Percentiles rank a stretch among this genome's conserved stretches.
Conservation (phyloP, 1,140 invertebrate species). For the Cyphomyrmex costatus region DNA sequence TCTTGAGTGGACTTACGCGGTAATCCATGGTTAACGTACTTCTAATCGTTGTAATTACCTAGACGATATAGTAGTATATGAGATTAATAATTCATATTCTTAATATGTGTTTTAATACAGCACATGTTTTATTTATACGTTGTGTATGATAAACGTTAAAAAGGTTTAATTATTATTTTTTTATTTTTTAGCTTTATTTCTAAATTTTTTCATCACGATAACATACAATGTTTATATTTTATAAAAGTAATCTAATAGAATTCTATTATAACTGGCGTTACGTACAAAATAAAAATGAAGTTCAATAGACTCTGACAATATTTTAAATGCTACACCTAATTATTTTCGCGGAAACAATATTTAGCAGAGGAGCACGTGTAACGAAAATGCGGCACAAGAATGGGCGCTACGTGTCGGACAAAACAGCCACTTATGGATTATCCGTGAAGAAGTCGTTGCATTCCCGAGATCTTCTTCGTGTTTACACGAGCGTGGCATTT, state of each 20-base stretch:
- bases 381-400: conserved; percentile 56
- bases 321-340: conserved; percentile 26
- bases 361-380: conserved; percentile 36
- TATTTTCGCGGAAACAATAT: conserved; percentile 38
- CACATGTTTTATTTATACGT: neutral
- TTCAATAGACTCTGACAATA: neutral
- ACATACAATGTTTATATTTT: neutral
- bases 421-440: conserved; percentile 71
- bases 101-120: neutral
- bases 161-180: neutral
- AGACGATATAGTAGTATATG: conserved; percentile 19
- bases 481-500: conserved; percentile 81
- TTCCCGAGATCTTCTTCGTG: conserved; percentile 72
- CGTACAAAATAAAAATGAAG: neutral
- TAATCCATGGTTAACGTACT: conserved; percentile 30
- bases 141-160: too few species aligned
- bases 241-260: neutral
- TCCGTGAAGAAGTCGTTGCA: conserved; percentile 70
- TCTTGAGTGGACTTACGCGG: conserved; percentile 5
- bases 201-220: neutral
- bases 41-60: conserved; percentile 44
- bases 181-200: neutral
- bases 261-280: neutral
- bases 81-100: conserved; percentile 35
- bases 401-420: conserved; percentile 52